A percentile compares a stretch with the other conserved stretches of the same genome.
Conservation (phyloP, 2,888 invertebrate genomes). For the Tetanocera ferruginea region DNA sequence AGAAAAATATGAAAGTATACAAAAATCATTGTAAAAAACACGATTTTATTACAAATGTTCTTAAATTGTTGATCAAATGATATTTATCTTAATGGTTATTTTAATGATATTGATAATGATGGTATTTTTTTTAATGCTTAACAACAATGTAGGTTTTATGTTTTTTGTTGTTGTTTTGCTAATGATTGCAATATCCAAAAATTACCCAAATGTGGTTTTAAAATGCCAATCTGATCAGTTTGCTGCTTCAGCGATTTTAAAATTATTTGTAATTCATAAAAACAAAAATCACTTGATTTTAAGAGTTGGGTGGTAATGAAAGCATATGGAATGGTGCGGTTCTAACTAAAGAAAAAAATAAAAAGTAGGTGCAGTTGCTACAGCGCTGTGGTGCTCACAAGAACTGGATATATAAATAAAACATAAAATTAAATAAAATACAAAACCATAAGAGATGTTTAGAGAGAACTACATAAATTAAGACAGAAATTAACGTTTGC, state of each 20-base stretch:
- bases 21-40: conserved; percentile 21
- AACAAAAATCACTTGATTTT: not conserved
- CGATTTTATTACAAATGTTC: not conserved
- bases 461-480: too few species aligned
- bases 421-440: not conserved
- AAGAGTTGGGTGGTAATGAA: not conserved
- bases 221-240: conserved; percentile 7
- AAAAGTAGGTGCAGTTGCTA: not conserved
- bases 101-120: conserved; percentile 22
- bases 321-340: not conserved
- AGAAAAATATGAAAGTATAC: conserved; percentile 29
- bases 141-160: conserved; percentile 42
- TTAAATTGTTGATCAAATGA: not conserved
- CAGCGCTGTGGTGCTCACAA: not conserved
- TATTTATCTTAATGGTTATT: conserved; percentile 39
- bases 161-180: conserved; percentile 29
- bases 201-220: not conserved
- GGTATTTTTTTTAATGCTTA: conserved; percentile 10
- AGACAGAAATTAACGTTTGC: too few species aligned
- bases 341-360: too few species aligned
- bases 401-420: not conserved
- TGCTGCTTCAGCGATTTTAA: conserved; percentile 11
- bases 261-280: not conserved
- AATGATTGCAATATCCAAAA: conserved; percentile 34
- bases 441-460: too few species aligned